Evolutionary conservation across 2,113 vertebrate species (phyloP), one percentile per base, ranked within the genome.

Genomic region (Mesembrinibis cayennensis): DNA sequence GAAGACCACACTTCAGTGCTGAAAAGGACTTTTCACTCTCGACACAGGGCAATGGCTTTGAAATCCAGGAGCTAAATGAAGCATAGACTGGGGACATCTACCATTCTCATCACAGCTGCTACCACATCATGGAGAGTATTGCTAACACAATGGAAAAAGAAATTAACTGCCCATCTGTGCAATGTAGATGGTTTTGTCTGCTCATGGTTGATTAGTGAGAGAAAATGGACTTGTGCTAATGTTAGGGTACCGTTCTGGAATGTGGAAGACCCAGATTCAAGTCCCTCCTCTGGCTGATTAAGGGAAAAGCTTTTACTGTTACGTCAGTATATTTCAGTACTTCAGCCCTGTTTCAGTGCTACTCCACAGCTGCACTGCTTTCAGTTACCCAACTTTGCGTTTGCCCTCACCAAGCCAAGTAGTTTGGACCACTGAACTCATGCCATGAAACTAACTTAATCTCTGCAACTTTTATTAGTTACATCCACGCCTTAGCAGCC

Each of bases 21-120:
- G 80, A 73, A 95, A 96, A 93, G 72, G 59, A 69, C n/a, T 89
- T 93, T 94, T 93, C 56, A 83, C 71, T 95, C 86, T 59, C 21
- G 20, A 58, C 50, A 83, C 71, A 93, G 89, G 90, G 59, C 42
- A 40, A 47, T 63, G 83, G 40, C 77, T 94, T 95, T 82, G 65
- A 95, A 97, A 96, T 97, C 74, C 82, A 70, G 66, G 84, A 95
- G 71, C 85, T 97, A 95, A 98, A 97, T 96, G 96, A 95, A 96
- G 90, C 94, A 89, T 96, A 95, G 96, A 87, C 36, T 76, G 78
- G 91, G 86, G 77, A 97, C 77, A 82, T 88, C 90, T 90, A 95
- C 93, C 73, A 63, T 97, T 95, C 94, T 97, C 93, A 65, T 89
- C 94, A 74, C 95, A 98, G 97, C 96, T 97, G 97, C 89, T 95